Evolutionary conservation across 2,113 vertebrate species (phyloP).

Genomic region (Arothron firmamentum): DNA sequence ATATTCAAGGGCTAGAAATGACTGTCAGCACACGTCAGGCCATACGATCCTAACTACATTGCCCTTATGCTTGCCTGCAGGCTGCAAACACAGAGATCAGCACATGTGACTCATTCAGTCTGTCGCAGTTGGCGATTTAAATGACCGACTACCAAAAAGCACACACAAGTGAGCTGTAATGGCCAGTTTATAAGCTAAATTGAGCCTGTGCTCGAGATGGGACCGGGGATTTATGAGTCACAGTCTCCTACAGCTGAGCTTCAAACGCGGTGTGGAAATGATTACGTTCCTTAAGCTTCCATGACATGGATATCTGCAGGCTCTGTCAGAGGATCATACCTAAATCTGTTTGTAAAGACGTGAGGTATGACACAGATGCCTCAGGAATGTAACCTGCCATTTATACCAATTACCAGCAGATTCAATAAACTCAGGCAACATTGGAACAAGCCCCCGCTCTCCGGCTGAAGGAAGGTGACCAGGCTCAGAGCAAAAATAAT

Average conservation of each 20-base stretch:
- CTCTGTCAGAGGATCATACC: conserved; percentile 69
- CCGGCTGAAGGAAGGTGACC: conserved; percentile 14
- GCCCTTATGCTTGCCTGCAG: conserved; percentile 5
- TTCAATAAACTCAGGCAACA: conserved; percentile 28
- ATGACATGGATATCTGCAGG: conserved; percentile 72
- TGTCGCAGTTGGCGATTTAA: conserved; percentile 23
- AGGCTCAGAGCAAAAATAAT: conserved; percentile 22
- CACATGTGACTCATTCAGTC: conserved; percentile 28
- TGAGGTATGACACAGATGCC: conserved; percentile 69
- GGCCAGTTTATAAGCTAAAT: conserved; percentile 44
- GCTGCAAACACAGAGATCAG: conserved; percentile 29
- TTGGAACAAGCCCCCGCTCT: conserved; percentile 8
- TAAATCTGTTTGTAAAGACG: conserved; percentile 74
- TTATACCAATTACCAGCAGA: conserved; percentile 70
- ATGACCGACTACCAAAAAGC: conserved; percentile 29
- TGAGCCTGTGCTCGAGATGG: conserved; percentile 43
- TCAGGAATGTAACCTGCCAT: conserved; percentile 72
- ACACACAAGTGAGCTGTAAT: conserved; percentile 34
- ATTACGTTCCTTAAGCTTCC: conserved; percentile 71
- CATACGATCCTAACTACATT: conserved; percentile 35
- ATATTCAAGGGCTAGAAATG: conserved; percentile 44
- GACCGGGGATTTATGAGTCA: conserved; percentile 52
- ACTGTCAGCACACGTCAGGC: conserved; percentile 39
- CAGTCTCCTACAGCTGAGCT: conserved; percentile 56
- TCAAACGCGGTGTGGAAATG: conserved; percentile 70